These are phyloP conservation scores for Cepphus grylle DNA, from an alignment of 2,113 vertebrate species.

Conservation along the genomic window DNA sequence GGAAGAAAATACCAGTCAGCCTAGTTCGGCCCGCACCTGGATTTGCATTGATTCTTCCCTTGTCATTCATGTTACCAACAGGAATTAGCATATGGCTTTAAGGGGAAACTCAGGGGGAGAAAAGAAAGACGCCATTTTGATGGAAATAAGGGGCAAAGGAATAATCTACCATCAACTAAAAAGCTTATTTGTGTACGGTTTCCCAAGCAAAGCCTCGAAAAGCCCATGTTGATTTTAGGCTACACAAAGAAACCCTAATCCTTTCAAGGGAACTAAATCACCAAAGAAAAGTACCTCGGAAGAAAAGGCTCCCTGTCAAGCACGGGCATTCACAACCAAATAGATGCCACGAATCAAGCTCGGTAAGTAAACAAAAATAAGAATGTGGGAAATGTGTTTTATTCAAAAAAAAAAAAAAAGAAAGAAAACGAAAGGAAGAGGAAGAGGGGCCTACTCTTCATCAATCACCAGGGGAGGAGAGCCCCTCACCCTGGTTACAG, in stretches of 20 bases:
- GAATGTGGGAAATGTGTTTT: constrained; percentile 84
- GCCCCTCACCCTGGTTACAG: constrained; percentile 66
- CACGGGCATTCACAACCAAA: constrained; percentile 81
- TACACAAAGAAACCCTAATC: constrained; percentile 93
- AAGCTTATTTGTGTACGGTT: constrained; percentile 92
- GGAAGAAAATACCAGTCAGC: constrained; percentile 78
- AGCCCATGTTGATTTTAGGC: constrained; percentile 94
- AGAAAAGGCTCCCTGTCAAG: constrained; percentile 89
- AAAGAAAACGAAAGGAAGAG: constrained; percentile 23
- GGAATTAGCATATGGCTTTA: constrained; percentile 90
- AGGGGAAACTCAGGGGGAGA: constrained; percentile 76
- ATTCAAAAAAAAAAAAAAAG: constrained; percentile 9
- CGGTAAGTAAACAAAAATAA: constrained; percentile 88
- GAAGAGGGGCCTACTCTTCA: constrained; percentile 53
- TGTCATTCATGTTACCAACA: constrained; percentile 76
- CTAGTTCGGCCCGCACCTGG: constrained; percentile 83
- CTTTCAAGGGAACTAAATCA: constrained; percentile 95
- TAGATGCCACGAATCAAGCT: constrained; percentile 87
- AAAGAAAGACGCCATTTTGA: constrained; percentile 88
- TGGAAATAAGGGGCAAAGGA: constrained; percentile 90
- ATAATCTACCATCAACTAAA: constrained; percentile 84
- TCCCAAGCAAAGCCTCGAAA: constrained; percentile 87
- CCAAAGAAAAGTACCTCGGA: constrained; percentile 81
- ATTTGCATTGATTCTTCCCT: constrained; percentile 77
- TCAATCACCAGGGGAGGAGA: constrained; percentile 15